A percentile compares a stretch with the other conserved stretches of the same genome.
Evolutionary conservation across 1,140 invertebrate genomes (phyloP).

Genomic region (Drosophila subpulchrella): DNA sequence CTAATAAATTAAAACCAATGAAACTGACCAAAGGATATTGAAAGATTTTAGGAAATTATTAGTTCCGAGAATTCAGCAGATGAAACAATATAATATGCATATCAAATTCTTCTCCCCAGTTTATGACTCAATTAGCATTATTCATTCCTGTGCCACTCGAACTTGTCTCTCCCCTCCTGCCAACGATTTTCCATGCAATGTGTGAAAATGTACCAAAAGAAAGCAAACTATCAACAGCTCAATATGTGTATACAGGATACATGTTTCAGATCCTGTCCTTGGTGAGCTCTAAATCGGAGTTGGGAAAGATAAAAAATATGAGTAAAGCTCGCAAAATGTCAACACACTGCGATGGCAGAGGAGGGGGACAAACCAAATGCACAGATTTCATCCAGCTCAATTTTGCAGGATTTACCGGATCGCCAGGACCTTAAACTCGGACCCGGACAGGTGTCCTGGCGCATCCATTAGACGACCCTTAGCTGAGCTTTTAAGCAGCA

Average conservation of each 20-base stretch:
- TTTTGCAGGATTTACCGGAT: constrained; percentile 44
- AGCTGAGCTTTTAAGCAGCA: constrained; percentile 57
- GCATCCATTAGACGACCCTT: constrained; percentile 49
- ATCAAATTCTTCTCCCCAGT: neutral
- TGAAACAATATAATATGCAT: neutral
- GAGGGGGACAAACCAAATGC: constrained; percentile 19
- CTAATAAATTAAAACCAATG: too few relatives aligned
- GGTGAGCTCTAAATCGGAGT: constrained; percentile 11
- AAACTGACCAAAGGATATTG: neutral
- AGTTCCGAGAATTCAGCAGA: neutral
- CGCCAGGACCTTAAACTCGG: constrained; percentile 12
- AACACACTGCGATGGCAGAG: constrained; percentile 37
- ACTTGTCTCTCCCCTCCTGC: neutral
- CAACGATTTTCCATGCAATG: neutral
- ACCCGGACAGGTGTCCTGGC: constrained; percentile 35
- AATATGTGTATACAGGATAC: constrained; percentile 13
- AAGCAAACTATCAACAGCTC: constrained; percentile 37
- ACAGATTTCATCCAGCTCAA: constrained; percentile 48
- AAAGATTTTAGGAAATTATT: neutral
- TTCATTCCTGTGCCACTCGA: constrained; percentile 2
- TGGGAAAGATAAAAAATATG: constrained; percentile 34
- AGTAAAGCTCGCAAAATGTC: constrained; percentile 51
- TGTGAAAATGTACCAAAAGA: constrained; percentile 26
- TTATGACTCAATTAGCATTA: constrained; percentile 19
- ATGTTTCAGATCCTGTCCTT: constrained; percentile 10